phyloP scores from a whole-genome alignment of 92 coral and sea anemone species.

The Porites divaricata region DNA sequence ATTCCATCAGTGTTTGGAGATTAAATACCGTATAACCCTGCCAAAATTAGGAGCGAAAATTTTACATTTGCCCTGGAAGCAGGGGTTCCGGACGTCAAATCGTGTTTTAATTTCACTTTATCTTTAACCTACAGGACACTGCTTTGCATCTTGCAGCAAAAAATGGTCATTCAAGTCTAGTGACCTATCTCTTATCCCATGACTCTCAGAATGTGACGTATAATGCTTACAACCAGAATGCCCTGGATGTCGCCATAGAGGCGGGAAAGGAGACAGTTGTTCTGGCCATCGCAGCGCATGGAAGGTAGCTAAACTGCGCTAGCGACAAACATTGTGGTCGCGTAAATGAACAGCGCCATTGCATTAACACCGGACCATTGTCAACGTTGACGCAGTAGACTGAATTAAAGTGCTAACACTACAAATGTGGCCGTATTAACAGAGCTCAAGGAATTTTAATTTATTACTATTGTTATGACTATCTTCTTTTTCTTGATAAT shows the following conservation, averaged over 20 bases:
- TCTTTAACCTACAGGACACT: conserved; percentile 66
- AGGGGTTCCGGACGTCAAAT: background rate
- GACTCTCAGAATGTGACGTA: conserved; percentile 79
- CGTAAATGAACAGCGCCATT: background rate
- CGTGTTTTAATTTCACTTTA: background rate
- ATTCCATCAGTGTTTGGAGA: no score
- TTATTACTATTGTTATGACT: no score
- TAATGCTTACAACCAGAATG: conserved; percentile 88
- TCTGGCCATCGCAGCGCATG: conserved; percentile 69
- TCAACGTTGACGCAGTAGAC: no score
- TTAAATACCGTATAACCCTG: background rate
- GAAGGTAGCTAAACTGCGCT: conserved; percentile 40
- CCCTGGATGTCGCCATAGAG: conserved; percentile 86
- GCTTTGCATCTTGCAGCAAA: conserved; percentile 89
- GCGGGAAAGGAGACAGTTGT: conserved; percentile 73
- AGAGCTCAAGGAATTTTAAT: no score
- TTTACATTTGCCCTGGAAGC: background rate
- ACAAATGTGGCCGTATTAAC: no score
- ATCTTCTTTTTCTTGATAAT: no score
- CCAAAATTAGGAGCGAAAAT: background rate
- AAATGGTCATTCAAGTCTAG: conserved; percentile 77
- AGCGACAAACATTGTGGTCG: background rate
- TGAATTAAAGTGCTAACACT: no score
- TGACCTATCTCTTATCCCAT: conserved; percentile 68
- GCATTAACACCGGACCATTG: no score